phyloP scores from a whole-genome alignment of 2,888 invertebrate species.

The Cosmia trapezina region DNA sequence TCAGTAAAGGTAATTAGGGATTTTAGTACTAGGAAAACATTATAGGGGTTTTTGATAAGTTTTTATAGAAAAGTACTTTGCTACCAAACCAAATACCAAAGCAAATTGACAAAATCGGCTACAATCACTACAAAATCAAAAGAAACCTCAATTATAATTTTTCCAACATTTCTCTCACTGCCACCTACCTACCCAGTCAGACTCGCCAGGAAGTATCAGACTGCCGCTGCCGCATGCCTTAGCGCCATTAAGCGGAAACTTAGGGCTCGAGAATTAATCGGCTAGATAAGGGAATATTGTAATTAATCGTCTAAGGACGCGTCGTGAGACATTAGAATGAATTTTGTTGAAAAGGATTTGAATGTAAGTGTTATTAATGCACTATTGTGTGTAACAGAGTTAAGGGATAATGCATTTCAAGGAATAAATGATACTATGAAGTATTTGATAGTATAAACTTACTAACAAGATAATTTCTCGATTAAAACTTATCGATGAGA shows the following conservation, averaged over 20 bases:
- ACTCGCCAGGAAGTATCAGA: constrained; percentile 39
- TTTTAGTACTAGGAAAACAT: too few species aligned
- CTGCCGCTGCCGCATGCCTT: constrained; percentile 52
- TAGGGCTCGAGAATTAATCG: constrained; percentile 12
- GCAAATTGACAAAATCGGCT: background rate
- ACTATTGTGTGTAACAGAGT: constrained; percentile 1
- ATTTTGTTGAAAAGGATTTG: background rate
- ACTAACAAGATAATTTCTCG: too few species aligned
- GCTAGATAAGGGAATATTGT: constrained; percentile 25
- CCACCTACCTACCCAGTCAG: background rate
- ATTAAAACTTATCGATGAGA: background rate
- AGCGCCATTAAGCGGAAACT: constrained; percentile 41
- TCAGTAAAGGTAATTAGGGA: background rate
- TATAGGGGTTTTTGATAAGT: too few species aligned
- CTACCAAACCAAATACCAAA: too few species aligned
- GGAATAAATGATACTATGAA: background rate
- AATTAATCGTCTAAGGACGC: constrained; percentile 25
- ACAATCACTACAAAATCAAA: background rate
- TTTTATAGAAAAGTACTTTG: too few species aligned
- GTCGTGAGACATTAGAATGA: constrained; percentile 1
- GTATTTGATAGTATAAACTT: background rate
- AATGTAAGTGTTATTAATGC: background rate
- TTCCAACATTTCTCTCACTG: constrained; percentile 15
- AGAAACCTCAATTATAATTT: background rate
- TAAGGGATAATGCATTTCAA: background rate